phyloP scores from a whole-genome alignment of 1,140 invertebrate species.

The Sitophilus oryzae region DNA sequence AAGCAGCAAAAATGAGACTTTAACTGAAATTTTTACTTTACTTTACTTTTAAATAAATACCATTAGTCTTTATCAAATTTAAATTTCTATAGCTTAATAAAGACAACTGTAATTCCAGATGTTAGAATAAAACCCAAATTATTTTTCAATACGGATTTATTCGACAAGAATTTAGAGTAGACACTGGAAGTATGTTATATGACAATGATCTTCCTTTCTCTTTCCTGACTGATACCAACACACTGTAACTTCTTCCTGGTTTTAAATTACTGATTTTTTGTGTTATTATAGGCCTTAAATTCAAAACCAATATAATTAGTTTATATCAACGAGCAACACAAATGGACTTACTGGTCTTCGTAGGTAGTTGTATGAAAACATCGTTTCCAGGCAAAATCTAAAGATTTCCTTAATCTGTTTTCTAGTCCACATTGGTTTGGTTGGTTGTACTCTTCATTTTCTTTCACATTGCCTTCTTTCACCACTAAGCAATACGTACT shows the following conservation, averaged over 20 bases:
- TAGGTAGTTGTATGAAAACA: constrained; percentile 41
- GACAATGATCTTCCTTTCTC: constrained; percentile 45
- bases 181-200: constrained; percentile 45
- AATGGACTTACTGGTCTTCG: constrained; percentile 30
- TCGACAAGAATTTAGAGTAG: constrained; percentile 31
- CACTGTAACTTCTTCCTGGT: constrained; percentile 42
- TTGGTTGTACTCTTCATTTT: constrained; percentile 29
- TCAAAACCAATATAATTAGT: too few species aligned
- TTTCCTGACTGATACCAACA: constrained; percentile 47
- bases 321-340: too few species aligned
- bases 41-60: too few species aligned
- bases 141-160: constrained; percentile 3
- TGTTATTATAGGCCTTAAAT: constrained; percentile 43
- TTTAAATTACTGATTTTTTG: constrained; percentile 43
- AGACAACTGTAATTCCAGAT: too few species aligned
- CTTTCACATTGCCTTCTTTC: constrained; percentile 34
- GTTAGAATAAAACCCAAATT: not conserved
- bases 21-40: too few species aligned
- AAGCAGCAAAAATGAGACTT: too few species aligned
- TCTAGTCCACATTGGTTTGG: constrained; percentile 48
- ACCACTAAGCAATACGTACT: constrained; percentile 41
- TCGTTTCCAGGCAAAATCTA: constrained; percentile 39
- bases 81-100: too few species aligned
- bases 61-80: too few species aligned
- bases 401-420: constrained; percentile 39